Evolutionary conservation across 2,888 invertebrate genomes (phyloP), one percentile per base, ranked within the genome.

Genomic region (Pseudoips prasinana): DNA sequence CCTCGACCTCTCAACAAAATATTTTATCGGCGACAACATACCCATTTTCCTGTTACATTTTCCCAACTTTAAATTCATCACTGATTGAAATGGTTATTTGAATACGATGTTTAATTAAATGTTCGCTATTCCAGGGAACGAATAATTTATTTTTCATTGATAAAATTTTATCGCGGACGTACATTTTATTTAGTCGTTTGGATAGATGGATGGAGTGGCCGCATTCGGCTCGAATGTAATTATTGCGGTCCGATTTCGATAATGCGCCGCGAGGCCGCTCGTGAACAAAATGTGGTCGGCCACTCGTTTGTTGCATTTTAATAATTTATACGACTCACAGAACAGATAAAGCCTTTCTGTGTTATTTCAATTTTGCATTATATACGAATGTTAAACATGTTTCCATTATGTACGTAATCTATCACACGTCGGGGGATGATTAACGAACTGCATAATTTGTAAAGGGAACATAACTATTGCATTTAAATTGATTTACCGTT

Each of bases 191-290:
- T 76, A 70, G 72, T 65, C 69, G 67, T 68, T 70, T 64, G 76
- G 68, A 80, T 77, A 74, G 77, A 77, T 71, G 77, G 77, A 82
- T 72, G 70, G 70, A 75, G 72, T 61, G 72, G 75, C 67, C 70
- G 78, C 76, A 66, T 79, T 79, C 81, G 70, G 71, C 69, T 71
- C 75, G 78, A 79, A 82, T 86, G 86, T 87, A 86, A 87, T 87
- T 85, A 85, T 75, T 81, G 85, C 75, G 82, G 85, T 80, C 71
- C 78, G 84, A 78, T 84, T 84, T 75, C 83, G 85, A 86, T 86
- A 85, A 85, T 85, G 78, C 74, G 74, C 72, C 59, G 72, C 76
- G 80, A 76, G 81, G 77, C 74, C 73, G 76, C 54, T 57, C 64
- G 68, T 69, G 75, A 64, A 69, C 77, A 58, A 75, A 84, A 81